Conservation (phyloP, 2,888 invertebrate species). For the Bugulina stolonifera region DNA sequence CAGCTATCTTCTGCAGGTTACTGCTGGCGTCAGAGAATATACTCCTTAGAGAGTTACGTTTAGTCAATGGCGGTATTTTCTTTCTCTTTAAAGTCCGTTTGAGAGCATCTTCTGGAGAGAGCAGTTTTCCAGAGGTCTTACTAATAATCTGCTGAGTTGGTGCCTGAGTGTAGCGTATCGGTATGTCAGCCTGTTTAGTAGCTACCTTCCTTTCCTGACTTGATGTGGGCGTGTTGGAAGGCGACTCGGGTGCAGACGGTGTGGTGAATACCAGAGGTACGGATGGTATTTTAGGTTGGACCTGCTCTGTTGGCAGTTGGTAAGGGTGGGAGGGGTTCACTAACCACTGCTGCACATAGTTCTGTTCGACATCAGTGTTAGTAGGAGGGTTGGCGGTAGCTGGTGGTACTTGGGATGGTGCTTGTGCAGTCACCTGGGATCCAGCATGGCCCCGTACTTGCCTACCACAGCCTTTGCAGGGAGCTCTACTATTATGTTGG, state of each 20-base stretch:
- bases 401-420: conserved; percentile 5
- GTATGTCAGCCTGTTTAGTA: background rate
- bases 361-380: background rate
- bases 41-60: conserved; percentile 14
- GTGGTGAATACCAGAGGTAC: conserved; percentile 12
- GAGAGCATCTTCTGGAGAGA: conserved; percentile 15
- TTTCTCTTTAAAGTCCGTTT: conserved; percentile 16
- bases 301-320: background rate
- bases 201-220: background rate
- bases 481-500: background rate
- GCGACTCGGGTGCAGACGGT: background rate
- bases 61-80: conserved; percentile 13
- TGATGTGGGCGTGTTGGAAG: background rate
- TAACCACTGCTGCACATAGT: conserved; percentile 19
- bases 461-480: conserved; percentile 7
- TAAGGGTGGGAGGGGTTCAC: conserved; percentile 1
- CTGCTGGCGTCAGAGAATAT: conserved; percentile 23
- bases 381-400: background rate
- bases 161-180: conserved; percentile 21
- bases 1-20: conserved; percentile 19
- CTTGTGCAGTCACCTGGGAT: background rate
- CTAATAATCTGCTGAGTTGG: conserved; percentile 1
- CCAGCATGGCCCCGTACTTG: background rate
- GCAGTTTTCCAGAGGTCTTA: conserved; percentile 11
- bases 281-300: background rate